Base-by-base conservation (phyloP, 2,888 invertebrate species). In the Eupithecia dodoneata region DNA sequence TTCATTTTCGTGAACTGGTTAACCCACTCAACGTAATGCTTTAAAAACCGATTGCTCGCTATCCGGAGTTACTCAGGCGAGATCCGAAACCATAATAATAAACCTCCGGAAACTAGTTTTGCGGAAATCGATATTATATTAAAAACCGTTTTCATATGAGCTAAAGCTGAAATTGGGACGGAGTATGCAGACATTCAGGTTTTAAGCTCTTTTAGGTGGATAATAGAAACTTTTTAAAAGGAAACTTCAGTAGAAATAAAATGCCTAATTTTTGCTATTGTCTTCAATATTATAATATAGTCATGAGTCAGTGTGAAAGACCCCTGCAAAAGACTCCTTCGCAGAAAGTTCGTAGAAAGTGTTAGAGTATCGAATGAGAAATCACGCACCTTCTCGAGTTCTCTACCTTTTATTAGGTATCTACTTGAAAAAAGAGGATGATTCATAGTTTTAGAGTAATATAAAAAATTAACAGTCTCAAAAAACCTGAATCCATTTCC, bases 21-120 rank as follows among this genome's bases (percentile, higher is more conserved):
- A 70, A 70, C 70, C 70, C 70, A 70, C 70, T 70, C 70, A 70
- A 47, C 70, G 42, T 66, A 66, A 42, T 63, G 45, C 67, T 69
- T 87, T 87, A 85, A 80, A 85, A 85, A 85, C 85, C 85, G 84
- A 86, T 87, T 84, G 86, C 76, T 79, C 84, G 80, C 85, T 88
- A 88, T 88, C 87, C 82, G 66, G 74, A 86, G 84, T 85, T 87
- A 84, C 82, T 84, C 88, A 88, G 86, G 83, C 87, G 83, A 78
- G 83, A 83, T 78, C 76, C 80, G 83, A 81, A 70, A 80, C 83
- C 84, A 85, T 85, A 85, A 86, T 87, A 88, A 85, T 87, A 87
- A 85, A 87, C 83, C 72, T 70, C 18, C 78, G 79, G 80, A 78
- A 83, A 80, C 82, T 83, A 84, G 83, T 85, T 86, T 81, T 81